These are phyloP conservation scores for Oreotrochilus melanogaster DNA, from an alignment of 2,113 vertebrate species.

Conservation along the genomic window DNA sequence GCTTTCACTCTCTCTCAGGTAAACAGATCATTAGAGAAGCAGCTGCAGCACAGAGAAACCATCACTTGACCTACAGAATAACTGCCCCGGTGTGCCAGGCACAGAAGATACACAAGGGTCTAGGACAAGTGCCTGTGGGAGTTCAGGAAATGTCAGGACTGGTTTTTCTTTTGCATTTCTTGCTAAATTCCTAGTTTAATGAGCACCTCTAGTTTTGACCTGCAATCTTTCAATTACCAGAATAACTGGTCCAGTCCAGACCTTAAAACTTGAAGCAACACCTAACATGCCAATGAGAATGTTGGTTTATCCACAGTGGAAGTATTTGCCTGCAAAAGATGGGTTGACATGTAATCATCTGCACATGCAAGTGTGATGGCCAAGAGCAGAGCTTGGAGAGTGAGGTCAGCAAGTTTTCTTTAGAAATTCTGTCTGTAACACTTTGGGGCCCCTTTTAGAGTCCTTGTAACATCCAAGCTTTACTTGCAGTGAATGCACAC, in stretches of 20 bases:
- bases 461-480: background rate
- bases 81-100: background rate
- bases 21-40: background rate
- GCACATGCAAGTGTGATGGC: background rate
- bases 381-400: background rate
- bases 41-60: background rate
- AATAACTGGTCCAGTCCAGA: background rate
- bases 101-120: background rate
- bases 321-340: background rate
- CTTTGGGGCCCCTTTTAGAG: background rate
- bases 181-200: background rate
- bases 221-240: background rate
- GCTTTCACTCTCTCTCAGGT: background rate
- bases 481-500: rapidly evolving
- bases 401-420: background rate
- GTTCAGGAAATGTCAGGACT: background rate
- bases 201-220: background rate
- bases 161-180: background rate
- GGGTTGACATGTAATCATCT: background rate
- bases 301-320: background rate
- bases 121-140: background rate
- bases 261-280: background rate
- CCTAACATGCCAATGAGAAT: background rate
- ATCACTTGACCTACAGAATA: background rate
- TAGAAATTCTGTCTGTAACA: background rate